These are phyloP conservation scores for Myiotriccus ornatus DNA, from an alignment of 2,797 vertebrate species.

Conservation along the genomic window DNA sequence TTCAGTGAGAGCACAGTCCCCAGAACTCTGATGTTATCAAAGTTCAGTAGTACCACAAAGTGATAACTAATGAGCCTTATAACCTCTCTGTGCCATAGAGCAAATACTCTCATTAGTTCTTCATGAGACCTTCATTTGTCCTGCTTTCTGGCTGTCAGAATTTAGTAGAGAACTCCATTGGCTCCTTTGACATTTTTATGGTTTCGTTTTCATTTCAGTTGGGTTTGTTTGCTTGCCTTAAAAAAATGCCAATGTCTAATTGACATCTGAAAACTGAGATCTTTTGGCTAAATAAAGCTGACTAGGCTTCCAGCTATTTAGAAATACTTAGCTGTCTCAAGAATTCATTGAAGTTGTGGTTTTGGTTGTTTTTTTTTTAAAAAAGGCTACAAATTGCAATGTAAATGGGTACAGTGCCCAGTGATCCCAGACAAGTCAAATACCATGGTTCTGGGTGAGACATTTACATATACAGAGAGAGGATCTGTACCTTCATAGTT, in stretches of 20 bases:
- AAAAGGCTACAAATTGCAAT: neutral
- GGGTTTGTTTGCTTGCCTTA: neutral
- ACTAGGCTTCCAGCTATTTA: neutral
- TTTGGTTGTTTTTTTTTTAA: neutral
- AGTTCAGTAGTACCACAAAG: neutral
- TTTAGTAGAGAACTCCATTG: neutral
- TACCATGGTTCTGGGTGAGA: neutral
- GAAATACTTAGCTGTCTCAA: neutral
- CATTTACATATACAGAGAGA: neutral
- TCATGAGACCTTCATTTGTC: neutral
- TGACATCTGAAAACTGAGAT: neutral
- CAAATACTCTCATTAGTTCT: slow-evolving; percentile 21
- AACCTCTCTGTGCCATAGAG: neutral
- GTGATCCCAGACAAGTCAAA: neutral
- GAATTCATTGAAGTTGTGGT: neutral
- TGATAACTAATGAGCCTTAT: neutral
- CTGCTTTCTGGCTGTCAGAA: neutral
- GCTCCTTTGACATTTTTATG: slow-evolving; percentile 14
- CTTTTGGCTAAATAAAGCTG: neutral
- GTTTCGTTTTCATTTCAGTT: neutral
- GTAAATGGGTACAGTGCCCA: neutral
- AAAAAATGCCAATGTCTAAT: neutral
- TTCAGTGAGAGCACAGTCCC: neutral
- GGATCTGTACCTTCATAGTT: neutral
- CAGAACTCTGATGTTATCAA: neutral